Evolutionary conservation across 2,888 invertebrate species (phyloP).

Genomic region (Dichetophora obliterata): DNA sequence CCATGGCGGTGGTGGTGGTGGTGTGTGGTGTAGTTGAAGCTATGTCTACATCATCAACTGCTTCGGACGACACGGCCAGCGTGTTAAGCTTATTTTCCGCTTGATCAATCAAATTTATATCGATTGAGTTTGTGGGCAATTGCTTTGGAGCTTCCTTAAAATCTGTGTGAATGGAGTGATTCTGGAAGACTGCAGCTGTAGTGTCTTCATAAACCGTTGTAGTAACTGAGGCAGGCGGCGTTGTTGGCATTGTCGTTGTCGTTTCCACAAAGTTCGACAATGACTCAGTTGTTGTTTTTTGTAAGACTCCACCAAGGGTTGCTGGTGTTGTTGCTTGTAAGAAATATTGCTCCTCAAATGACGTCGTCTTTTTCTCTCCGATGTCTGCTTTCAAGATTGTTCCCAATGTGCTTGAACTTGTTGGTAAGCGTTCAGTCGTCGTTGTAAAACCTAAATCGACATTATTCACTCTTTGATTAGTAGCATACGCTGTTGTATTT

Average conservation of each 20-base stretch:
- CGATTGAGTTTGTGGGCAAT: constrained; percentile 58
- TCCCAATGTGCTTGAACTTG: constrained; percentile 46
- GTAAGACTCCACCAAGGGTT: constrained; percentile 27
- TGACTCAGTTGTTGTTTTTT: constrained; percentile 25
- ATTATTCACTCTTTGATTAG: constrained; percentile 55
- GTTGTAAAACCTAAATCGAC: constrained; percentile 54
- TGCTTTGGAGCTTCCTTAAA: constrained; percentile 39
- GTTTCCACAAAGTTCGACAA: not conserved
- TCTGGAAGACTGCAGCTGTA: constrained; percentile 8
- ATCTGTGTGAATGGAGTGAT: constrained; percentile 16
- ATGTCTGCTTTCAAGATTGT: constrained; percentile 25
- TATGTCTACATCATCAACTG: constrained; percentile 42
- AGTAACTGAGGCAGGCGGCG: constrained; percentile 23
- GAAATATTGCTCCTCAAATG: constrained; percentile 37
- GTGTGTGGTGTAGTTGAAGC: constrained; percentile 46
- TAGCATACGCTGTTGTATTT: constrained; percentile 49
- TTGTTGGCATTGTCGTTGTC: too few relatives aligned
- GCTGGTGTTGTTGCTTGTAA: constrained; percentile 41
- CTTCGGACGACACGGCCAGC: constrained; percentile 44
- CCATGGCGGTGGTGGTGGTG: constrained; percentile 51
- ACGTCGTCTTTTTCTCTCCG: constrained; percentile 31
- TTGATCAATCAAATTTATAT: constrained; percentile 62
- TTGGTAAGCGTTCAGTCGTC: constrained; percentile 37
- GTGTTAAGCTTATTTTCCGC: constrained; percentile 41
- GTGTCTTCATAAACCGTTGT: not conserved